Conservation (phyloP, 2,888 invertebrate genomes). For the Drosophila yooni region DNA sequence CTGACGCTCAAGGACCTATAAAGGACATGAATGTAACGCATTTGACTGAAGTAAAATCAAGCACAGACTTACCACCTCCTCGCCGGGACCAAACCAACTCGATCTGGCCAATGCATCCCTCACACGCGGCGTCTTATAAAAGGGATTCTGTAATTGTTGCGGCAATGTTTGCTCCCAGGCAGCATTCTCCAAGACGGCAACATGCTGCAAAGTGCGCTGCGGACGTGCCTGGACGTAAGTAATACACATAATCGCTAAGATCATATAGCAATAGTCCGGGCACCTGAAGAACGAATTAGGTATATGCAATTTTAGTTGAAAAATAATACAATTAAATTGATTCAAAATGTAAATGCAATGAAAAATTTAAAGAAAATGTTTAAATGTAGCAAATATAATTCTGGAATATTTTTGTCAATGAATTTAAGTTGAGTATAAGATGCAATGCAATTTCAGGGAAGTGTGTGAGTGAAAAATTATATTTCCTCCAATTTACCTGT, state of each 20-base stretch:
- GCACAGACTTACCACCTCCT: constrained; percentile 85
- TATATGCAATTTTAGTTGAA: not conserved
- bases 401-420: not conserved
- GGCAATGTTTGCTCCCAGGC: constrained; percentile 87
- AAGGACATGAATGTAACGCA: not conserved
- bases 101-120: constrained; percentile 86
- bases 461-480: not conserved
- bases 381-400: not conserved
- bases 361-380: too few species aligned
- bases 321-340: not conserved
- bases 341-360: not conserved
- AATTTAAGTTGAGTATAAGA: not conserved
- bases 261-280: constrained; percentile 33
- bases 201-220: constrained; percentile 85
- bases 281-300: constrained; percentile 47
- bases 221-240: constrained; percentile 46
- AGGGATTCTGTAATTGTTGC: constrained; percentile 87
- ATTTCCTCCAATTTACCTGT: not conserved
- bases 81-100: constrained; percentile 88
- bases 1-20: constrained; percentile 87
- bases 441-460: not conserved
- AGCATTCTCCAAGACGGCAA: constrained; percentile 87
- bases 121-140: constrained; percentile 87
- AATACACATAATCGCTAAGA: constrained; percentile 14
- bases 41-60: not conserved